phyloP scores from a whole-genome alignment of 2,888 invertebrate genomes.

The Gari tellinella region DNA sequence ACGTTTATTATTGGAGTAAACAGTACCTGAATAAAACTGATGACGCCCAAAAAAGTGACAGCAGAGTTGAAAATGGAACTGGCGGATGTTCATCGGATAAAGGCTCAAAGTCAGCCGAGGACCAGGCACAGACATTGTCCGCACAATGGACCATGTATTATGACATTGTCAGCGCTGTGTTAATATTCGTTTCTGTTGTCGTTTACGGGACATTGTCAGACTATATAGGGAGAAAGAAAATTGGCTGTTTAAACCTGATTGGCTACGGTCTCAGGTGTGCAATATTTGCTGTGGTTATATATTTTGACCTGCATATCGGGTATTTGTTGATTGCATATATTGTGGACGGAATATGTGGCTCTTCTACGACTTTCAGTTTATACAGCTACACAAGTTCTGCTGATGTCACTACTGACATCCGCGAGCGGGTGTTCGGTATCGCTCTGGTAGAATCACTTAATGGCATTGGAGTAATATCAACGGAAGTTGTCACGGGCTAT shows the following conservation, averaged over 20 bases:
- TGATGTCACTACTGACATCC: constrained; percentile 16
- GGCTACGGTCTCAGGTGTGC: constrained; percentile 17
- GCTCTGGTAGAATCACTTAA: neutral
- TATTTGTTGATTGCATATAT: constrained; percentile 19
- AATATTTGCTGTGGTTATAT: constrained; percentile 16
- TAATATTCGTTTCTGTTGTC: constrained; percentile 22
- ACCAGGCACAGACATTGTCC: no score
- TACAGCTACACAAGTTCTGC: constrained; percentile 15
- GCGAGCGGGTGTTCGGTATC: constrained; percentile 16
- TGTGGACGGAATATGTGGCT: constrained; percentile 28
- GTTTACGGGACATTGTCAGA: constrained; percentile 32
- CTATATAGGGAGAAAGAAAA: constrained; percentile 26
- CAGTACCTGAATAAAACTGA: no score
- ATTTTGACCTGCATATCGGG: constrained; percentile 29
- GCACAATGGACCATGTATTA: no score
- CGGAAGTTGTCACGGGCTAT: no score
- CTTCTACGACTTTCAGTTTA: constrained; percentile 9
- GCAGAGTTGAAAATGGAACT: no score
- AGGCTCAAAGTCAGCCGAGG: no score
- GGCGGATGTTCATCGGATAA: no score
- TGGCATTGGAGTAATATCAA: no score
- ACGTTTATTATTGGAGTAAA: no score
- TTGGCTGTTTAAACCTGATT: constrained; percentile 15
- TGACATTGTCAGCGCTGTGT: neutral
- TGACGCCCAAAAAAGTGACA: no score